phyloP scores from a whole-genome alignment of 2,113 vertebrate genomes.

The Salminus brasiliensis region DNA sequence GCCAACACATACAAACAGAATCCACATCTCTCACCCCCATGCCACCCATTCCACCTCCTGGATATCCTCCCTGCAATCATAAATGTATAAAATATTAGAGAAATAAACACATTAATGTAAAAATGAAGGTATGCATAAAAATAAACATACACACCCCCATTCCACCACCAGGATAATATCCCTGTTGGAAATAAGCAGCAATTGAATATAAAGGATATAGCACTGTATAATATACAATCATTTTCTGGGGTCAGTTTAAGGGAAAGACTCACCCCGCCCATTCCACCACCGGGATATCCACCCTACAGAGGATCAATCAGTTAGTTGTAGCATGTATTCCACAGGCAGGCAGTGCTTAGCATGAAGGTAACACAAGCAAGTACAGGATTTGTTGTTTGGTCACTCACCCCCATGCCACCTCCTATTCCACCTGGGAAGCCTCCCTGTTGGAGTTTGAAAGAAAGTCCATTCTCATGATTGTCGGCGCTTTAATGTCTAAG shows the following conservation, averaged over 20 bases:
- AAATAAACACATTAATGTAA: too few species aligned
- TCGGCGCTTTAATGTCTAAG: too few species aligned
- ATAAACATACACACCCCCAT: constrained; percentile 4
- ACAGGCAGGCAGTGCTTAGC: too few species aligned
- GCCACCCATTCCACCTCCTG: constrained; percentile 56
- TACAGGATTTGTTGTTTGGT: neutral
- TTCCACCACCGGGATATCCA: constrained; percentile 55
- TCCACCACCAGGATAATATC: neutral
- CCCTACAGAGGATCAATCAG: constrained; percentile 51
- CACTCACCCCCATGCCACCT: constrained; percentile 46
- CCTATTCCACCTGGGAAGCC: constrained; percentile 37
- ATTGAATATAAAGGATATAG: neutral
- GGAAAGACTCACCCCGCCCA: constrained; percentile 51
- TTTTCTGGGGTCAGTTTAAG: neutral
- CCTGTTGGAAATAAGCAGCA: neutral
- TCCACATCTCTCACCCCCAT: constrained; percentile 55
- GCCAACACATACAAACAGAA: neutral
- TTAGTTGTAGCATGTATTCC: neutral
- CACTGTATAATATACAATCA: neutral
- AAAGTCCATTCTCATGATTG: neutral
- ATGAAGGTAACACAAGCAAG: constrained; percentile 31
- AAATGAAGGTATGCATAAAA: neutral
- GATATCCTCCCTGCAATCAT: constrained; percentile 54
- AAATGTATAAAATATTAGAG: neutral
- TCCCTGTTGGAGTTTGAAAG: neutral